Evolutionary conservation across 2,113 vertebrate genomes (phyloP).

Genomic region (Ginglymostoma cirratum): DNA sequence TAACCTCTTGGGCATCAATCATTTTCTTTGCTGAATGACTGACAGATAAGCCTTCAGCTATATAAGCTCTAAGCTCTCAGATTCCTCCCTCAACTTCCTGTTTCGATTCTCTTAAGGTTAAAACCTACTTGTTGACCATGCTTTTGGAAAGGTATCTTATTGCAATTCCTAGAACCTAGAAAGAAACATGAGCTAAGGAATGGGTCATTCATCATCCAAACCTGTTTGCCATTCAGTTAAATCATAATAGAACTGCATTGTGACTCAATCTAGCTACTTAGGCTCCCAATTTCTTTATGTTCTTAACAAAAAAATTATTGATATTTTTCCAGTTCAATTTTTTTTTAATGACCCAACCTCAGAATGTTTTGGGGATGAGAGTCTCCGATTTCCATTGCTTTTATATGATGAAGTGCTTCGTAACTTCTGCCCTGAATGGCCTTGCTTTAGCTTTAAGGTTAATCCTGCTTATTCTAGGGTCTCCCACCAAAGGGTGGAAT

Average conservation of each 20-base stretch:
- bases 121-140: neutral
- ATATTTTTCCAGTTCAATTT: too few species aligned
- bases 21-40: neutral
- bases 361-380: too few species aligned
- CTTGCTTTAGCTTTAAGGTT: too few species aligned
- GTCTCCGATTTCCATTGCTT: too few species aligned
- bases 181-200: neutral
- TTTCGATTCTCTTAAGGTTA: neutral
- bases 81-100: neutral
- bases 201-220: neutral
- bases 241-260: neutral
- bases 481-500: too few species aligned
- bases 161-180: neutral
- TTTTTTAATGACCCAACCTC: too few species aligned
- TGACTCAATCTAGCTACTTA: too few species aligned
- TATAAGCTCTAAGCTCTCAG: neutral
- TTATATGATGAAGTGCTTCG: too few species aligned
- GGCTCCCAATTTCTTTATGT: too few species aligned
- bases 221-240: neutral
- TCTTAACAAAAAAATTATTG: too few species aligned
- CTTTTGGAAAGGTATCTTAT: neutral
- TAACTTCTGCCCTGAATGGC: too few species aligned
- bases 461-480: too few species aligned
- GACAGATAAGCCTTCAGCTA: neutral
- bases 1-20: neutral